These are phyloP conservation scores for Pterobdella sp. DNA, from an alignment of 2,888 invertebrate species.

Conservation along the genomic window DNA sequence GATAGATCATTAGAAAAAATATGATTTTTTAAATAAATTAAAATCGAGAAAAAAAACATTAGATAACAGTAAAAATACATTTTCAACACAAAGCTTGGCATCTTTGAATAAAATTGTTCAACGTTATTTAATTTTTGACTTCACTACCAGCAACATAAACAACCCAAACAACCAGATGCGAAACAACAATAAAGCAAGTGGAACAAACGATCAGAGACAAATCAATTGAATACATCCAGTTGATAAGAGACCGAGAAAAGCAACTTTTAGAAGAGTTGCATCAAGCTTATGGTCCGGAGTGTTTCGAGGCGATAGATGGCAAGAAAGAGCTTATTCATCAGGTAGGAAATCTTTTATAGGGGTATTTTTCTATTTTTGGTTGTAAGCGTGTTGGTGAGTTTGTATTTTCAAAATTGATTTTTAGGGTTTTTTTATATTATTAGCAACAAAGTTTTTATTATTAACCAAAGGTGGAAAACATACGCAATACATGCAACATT, in stretches of 20 bases:
- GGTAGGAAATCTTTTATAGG: conserved; percentile 11
- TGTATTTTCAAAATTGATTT: neutral
- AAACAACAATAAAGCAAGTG: conserved; percentile 46
- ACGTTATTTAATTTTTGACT: neutral
- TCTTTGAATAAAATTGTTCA: neutral
- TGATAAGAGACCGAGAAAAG: conserved; percentile 49
- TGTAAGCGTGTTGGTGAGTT: neutral
- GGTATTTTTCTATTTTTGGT: neutral
- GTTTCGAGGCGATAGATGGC: conserved; percentile 48
- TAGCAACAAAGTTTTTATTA: conserved; percentile 45
- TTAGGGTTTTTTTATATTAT: neutral
- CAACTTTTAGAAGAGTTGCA: conserved; percentile 49
- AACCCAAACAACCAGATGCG: conserved; percentile 40
- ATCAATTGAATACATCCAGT: conserved; percentile 48
- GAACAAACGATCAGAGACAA: conserved; percentile 49
- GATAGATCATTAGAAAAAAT: too few relatives aligned
- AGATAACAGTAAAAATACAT: too few relatives aligned
- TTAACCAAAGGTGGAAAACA: conserved; percentile 42
- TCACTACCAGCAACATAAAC: neutral
- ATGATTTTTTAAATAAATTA: too few relatives aligned
- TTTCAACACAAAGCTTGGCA: too few relatives aligned
- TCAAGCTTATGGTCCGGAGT: conserved; percentile 46
- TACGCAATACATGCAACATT: conserved; percentile 50
- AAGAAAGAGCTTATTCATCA: conserved; percentile 39
- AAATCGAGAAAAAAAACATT: too few relatives aligned